Base-by-base conservation (phyloP, 2,113 vertebrate species). In the Oncorhynchus gorbuscha region DNA sequence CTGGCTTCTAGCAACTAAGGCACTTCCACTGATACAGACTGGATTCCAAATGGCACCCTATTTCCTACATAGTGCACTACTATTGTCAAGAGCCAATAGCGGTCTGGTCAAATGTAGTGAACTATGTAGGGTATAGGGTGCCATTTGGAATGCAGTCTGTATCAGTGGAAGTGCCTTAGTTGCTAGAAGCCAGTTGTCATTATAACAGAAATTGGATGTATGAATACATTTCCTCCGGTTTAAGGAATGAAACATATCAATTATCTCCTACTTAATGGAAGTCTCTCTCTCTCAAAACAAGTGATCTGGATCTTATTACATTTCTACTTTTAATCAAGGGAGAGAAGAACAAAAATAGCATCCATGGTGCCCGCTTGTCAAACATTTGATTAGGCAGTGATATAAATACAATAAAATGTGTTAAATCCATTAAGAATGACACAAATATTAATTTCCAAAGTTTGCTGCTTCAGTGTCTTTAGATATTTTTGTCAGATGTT, bases 191-290 rank as follows among this genome's bases (percentile, higher is more conserved):
- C 77, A 68, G 75, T 81, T 76, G 73, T 71, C 73, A 83, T 70
- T 79, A 20, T 69, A 61, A 61, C 75, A 88, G 80, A 85, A 83
- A 80, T 77, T 82, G 66, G 62, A 76, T 67, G 77, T n/a, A 28
- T 70, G 69, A 83, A 87, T 88, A 90, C 86, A 28, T 85, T 84
- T 81, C 80, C 78, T 79, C 84, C 81, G 68, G 66, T 79, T 80
- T 64, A 74, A 12, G 73, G 62, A 78, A 81, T 87, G 86, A 89
- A 90, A 90, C 81, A 84, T 82, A 85, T 86, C 87, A 90, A 92
- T 90, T 90, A 90, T 89, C 86, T 76, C 74, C 76, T 76, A 75
- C 77, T 83, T 86, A 82, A 84, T 80, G 76, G 69, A 72, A 85
- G 71, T 85, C 85, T 90, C 85, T 80, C 20, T 86, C 81, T 78